Base-by-base conservation (phyloP, 2,113 vertebrate genomes). In the Heteronetta atricapilla region DNA sequence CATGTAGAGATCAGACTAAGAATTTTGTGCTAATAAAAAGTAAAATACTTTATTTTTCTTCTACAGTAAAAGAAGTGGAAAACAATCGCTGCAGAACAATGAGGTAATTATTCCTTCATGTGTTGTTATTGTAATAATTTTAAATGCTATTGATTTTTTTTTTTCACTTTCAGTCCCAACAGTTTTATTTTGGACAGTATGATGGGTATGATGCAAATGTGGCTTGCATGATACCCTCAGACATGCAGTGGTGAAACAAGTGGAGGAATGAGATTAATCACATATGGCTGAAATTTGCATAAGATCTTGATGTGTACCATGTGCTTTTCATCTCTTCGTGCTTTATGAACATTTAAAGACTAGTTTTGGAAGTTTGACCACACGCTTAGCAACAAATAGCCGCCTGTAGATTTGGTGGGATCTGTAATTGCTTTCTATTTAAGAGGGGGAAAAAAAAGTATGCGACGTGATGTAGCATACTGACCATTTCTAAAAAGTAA, bases 31-130 rank as follows among this genome's bases (percentile, higher is more conserved):
- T 94, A 93, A 86, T 93, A 56, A 85, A 63, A 97, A 96, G 13
- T 68, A 78, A 82, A 93, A 69, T 90, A 34, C 56, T 83, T 74
- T 48, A 26, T 87, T 89, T 96, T 96, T 93, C 82, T 31, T 96
- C 85, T 96, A 50, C 98, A 99, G 98, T 94, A 98, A 97, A 97
- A 99, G 98, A 98, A 98, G 93, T 96, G 97, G 97, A 82, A 98
- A 98, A 42, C 97, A 98, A 66, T 72, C 97, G 8, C 76, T 96
- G 84, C 95, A 98, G 95, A 98, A 91, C 95, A 97, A 97, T 93
- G 98, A 99, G 98, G 99, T 99, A 98, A 98, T 97, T 96, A 10
- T 96, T 96, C 82, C 62, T 88, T 91, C 33, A 12, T 90, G 50
- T 56, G 22, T 20, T 34, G 52, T 19, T 50, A 62, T 79, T 97